Percentiles rank a stretch among this genome's conserved stretches.
Evolutionary conservation across 2,113 vertebrate species (phyloP).

Genomic region (Strix aluco): DNA sequence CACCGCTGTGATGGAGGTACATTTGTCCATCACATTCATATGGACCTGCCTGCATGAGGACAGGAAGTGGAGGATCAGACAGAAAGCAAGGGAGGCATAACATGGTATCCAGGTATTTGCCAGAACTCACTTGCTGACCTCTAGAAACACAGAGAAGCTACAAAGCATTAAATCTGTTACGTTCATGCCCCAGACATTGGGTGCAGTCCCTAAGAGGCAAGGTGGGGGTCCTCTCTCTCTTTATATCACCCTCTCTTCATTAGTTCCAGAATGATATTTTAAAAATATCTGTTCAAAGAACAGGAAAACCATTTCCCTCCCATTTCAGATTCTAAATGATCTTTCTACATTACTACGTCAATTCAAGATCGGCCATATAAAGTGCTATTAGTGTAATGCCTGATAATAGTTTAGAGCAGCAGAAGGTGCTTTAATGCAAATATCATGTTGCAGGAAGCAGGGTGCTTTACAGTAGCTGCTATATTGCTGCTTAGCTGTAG

Average conservation of each 20-base stretch:
- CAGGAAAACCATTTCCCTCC: not conserved
- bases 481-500: not conserved
- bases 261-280: not conserved
- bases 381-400: conserved; percentile 25
- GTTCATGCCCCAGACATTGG: not conserved
- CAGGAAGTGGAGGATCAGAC: not conserved
- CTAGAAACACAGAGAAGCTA: not conserved
- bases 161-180: not conserved
- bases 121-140: accelerated
- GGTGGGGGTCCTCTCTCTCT: not conserved
- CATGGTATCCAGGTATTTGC: not conserved
- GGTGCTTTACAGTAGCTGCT: not conserved
- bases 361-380: not conserved
- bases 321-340: not conserved
- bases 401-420: conserved; percentile 2
- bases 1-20: not conserved
- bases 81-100: not conserved
- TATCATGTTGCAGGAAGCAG: conserved; percentile 43
- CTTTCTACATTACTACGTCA: conserved; percentile 30
- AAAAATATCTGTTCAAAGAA: not conserved
- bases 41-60: not conserved
- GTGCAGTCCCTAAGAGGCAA: not conserved
- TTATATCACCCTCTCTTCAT: not conserved
- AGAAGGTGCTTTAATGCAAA: conserved; percentile 10
- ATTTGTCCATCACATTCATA: accelerated